Percentiles rank a stretch among this genome's conserved stretches.
phyloP scores from a whole-genome alignment of 2,113 vertebrate species.

The Pseudorectes ferrugineus region DNA sequence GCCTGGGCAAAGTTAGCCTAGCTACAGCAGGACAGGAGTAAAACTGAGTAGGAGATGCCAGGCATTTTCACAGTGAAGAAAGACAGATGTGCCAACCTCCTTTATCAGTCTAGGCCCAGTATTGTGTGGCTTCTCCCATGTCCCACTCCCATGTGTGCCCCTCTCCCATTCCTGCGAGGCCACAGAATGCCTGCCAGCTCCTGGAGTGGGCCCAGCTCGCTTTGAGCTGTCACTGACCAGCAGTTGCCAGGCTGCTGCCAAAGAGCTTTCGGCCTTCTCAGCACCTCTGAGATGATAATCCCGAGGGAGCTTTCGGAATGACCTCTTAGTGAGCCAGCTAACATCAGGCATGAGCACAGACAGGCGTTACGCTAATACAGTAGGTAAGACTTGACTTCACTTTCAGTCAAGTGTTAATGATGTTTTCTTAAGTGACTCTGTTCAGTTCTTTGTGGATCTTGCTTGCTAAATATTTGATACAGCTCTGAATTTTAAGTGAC shows the following conservation, averaged over 20 bases:
- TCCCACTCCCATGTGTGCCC: background rate
- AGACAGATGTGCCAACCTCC: background rate
- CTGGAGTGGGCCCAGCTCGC: background rate
- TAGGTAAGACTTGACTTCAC: background rate
- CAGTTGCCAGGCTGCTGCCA: background rate
- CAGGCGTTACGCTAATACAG: background rate
- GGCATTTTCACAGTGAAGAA: background rate
- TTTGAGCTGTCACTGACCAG: background rate
- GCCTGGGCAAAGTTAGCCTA: background rate
- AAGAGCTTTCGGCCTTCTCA: background rate
- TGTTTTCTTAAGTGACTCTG: background rate
- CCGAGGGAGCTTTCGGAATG: background rate
- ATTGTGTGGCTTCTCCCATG: background rate
- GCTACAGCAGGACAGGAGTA: background rate
- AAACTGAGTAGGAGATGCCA: background rate
- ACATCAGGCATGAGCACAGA: background rate
- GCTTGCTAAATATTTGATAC: slow-evolving; percentile 11
- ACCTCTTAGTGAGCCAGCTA: background rate
- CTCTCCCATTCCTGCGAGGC: background rate
- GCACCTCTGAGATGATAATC: background rate
- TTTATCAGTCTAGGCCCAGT: background rate
- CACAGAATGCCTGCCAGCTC: background rate
- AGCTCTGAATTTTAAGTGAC: background rate
- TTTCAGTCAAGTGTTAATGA: background rate
- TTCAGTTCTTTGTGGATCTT: background rate